Conservation (phyloP, 2,888 invertebrate genomes). For the Argyresthia goedartella region DNA sequence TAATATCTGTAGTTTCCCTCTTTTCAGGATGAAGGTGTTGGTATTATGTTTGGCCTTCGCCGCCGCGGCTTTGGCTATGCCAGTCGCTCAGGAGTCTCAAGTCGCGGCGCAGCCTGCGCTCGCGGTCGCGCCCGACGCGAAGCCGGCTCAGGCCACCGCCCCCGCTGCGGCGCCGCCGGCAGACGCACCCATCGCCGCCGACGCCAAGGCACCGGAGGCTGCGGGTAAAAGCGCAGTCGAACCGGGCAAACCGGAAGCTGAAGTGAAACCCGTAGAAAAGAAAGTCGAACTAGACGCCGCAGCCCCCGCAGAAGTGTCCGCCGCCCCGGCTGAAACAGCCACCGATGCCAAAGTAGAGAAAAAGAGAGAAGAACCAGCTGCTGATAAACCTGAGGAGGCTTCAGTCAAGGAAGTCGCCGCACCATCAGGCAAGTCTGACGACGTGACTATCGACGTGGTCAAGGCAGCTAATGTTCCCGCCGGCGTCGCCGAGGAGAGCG, state of each 20-base stretch:
- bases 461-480: slow-evolving; percentile 36
- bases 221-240: slow-evolving; percentile 23
- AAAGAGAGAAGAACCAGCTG: slow-evolving; percentile 21
- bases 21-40: slow-evolving; percentile 76
- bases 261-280: slow-evolving; percentile 15
- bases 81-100: slow-evolving; percentile 48
- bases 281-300: slow-evolving; percentile 18
- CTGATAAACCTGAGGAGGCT: slow-evolving; percentile 21
- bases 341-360: slow-evolving; percentile 20
- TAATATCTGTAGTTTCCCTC: background rate
- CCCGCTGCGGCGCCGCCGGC: slow-evolving; percentile 9
- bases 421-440: slow-evolving; percentile 32
- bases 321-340: slow-evolving; percentile 26
- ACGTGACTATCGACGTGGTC: slow-evolving; percentile 32
- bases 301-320: slow-evolving; percentile 21
- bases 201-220: slow-evolving; percentile 18
- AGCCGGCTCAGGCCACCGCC: slow-evolving; percentile 12
- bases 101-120: slow-evolving; percentile 25
- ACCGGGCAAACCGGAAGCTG: slow-evolving; percentile 9
- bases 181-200: slow-evolving; percentile 37
- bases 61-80: slow-evolving; percentile 70
- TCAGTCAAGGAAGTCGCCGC: slow-evolving; percentile 34
- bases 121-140: slow-evolving; percentile 45
- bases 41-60: slow-evolving; percentile 71
- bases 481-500: slow-evolving; percentile 43